Evolutionary conservation across 2,113 vertebrate species (phyloP).

Genomic region (Apteryx owenii): DNA sequence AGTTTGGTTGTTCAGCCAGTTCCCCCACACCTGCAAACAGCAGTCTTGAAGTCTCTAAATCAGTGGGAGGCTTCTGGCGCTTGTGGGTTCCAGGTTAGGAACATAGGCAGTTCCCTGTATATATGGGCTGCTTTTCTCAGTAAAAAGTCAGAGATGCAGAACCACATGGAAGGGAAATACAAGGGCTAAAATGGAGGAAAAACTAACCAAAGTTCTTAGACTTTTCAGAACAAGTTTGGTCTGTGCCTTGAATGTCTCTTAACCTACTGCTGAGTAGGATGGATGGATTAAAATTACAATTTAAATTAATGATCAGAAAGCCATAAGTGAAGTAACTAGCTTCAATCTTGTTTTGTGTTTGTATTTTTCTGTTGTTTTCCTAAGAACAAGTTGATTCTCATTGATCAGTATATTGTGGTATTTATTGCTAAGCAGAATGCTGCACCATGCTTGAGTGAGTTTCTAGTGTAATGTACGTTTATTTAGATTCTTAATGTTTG

Average conservation of each 20-base stretch:
- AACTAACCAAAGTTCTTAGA: fast-evolving
- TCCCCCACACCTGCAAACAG: neutral
- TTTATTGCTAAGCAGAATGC: neutral
- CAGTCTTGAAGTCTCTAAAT: neutral
- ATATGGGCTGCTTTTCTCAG: neutral
- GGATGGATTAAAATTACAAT: neutral
- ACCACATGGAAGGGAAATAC: neutral
- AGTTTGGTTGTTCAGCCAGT: neutral
- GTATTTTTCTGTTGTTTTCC: neutral
- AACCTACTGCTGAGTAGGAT: neutral
- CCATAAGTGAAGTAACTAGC: neutral
- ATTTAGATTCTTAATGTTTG: neutral
- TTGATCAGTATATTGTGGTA: neutral
- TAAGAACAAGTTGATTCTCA: neutral
- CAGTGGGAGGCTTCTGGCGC: neutral
- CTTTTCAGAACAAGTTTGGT: neutral
- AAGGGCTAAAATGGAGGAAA: neutral
- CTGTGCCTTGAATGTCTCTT: neutral
- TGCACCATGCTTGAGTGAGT: neutral
- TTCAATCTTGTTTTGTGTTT: neutral
- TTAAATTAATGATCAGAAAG: neutral
- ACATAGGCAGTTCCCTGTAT: neutral
- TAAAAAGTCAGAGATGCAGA: neutral
- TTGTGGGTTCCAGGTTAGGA: neutral
- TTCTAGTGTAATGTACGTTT: neutral